phyloP scores from a whole-genome alignment of 2,797 vertebrate genomes.

The Sternarchorhynchus goeldii region DNA sequence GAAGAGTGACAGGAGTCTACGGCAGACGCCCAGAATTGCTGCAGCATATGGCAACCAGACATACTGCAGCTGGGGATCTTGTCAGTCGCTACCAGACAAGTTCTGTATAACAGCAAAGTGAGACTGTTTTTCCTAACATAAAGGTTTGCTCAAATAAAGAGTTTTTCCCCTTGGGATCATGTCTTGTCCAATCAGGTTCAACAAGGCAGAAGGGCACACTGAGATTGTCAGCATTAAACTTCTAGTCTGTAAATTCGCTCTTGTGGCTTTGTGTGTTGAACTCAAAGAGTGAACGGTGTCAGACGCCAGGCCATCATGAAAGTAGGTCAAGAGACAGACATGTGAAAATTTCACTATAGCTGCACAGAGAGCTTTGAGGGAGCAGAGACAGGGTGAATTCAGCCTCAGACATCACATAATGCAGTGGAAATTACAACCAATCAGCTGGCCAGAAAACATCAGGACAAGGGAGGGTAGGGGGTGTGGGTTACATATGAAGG shows the following conservation, averaged over 20 bases:
- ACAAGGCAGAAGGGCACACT: too few relatives aligned
- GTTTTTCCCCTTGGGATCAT: neutral
- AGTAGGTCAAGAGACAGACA: conserved; percentile 7
- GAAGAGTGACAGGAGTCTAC: conserved; percentile 46
- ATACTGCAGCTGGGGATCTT: too few relatives aligned
- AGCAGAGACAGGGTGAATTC: neutral
- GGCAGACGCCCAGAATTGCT: conserved; percentile 59
- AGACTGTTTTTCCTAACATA: neutral
- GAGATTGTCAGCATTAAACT: neutral
- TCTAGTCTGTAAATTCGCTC: neutral
- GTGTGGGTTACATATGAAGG: too few relatives aligned
- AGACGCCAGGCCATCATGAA: neutral
- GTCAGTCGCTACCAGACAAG: too few relatives aligned
- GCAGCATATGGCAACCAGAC: neutral
- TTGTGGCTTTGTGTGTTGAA: neutral
- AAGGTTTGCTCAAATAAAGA: neutral
- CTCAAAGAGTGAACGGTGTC: neutral
- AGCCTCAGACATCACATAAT: too few relatives aligned
- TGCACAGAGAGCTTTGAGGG: neutral
- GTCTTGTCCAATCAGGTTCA: neutral
- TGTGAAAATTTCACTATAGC: neutral
- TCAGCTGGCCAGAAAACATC: too few relatives aligned
- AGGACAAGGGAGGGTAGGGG: too few relatives aligned
- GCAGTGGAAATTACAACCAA: too few relatives aligned
- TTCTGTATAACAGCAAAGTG: too few relatives aligned